A percentile compares a stretch with the other conserved stretches of the same genome.
These are phyloP conservation scores for Mylabris phalerata DNA, from an alignment of 1,140 invertebrate genomes.

Conservation along the genomic window DNA sequence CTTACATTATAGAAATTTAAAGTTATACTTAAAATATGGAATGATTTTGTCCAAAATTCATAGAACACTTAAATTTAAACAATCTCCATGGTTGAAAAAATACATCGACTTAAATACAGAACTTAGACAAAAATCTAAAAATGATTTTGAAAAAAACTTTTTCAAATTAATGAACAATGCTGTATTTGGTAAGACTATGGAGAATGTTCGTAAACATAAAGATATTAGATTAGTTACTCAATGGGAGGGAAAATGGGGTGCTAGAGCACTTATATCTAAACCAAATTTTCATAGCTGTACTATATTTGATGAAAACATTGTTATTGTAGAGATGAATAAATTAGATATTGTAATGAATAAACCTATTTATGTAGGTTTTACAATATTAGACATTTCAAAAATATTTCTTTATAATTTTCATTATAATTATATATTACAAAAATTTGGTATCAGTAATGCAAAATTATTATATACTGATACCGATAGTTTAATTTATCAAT, in stretches of 20 bases:
- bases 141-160: conserved; percentile 43
- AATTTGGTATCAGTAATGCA: no score
- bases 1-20: conserved; percentile 29
- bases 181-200: conserved; percentile 36
- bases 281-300: conserved; percentile 27
- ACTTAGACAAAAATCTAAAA: conserved; percentile 22
- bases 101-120: conserved; percentile 32
- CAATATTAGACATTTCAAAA: no score
- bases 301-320: conserved; percentile 37
- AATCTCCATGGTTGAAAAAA: conserved; percentile 35
- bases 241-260: conserved; percentile 25
- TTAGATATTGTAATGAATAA: no score
- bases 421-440: no score
- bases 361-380: no score
- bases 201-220: no score
- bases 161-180: conserved; percentile 45
- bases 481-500: no score
- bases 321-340: background rate
- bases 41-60: conserved; percentile 32
- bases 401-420: no score
- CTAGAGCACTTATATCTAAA: conserved; percentile 32
- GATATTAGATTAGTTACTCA: background rate
- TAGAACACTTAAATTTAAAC: conserved; percentile 39
- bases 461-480: no score
- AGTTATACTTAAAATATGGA: conserved; percentile 18